These are phyloP conservation scores for Cyprinodon tularosa DNA, from an alignment of 2,113 vertebrate genomes.

Conservation along the genomic window DNA sequence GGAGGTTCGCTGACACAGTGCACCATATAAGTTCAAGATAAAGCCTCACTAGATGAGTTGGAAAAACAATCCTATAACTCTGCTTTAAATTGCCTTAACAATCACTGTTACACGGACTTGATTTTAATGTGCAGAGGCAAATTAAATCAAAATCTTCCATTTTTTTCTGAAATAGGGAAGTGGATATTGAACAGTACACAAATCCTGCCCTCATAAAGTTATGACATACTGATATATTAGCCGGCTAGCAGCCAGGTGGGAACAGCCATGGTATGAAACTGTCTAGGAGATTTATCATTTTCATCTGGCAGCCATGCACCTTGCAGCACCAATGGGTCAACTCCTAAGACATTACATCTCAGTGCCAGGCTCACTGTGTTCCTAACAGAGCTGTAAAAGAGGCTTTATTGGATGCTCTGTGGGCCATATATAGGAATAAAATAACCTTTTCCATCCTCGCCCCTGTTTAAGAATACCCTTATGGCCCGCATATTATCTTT, in stretches of 20 bases:
- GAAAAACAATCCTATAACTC: neutral
- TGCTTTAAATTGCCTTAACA: neutral
- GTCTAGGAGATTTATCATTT: constrained; percentile 58
- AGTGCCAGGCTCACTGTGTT: constrained; percentile 47
- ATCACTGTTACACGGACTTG: neutral
- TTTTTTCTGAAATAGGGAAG: neutral
- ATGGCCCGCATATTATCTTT: constrained; percentile 19
- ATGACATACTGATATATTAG: constrained; percentile 47
- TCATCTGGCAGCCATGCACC: constrained; percentile 55
- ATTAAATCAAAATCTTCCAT: neutral
- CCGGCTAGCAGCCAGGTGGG: constrained; percentile 46
- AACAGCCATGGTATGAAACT: constrained; percentile 41
- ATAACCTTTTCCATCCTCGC: constrained; percentile 9
- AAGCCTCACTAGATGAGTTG: constrained; percentile 11
- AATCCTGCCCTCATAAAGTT: constrained; percentile 38
- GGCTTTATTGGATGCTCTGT: constrained; percentile 35
- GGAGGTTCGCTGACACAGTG: constrained; percentile 61
- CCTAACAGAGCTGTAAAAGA: constrained; percentile 51
- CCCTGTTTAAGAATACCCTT: constrained; percentile 8
- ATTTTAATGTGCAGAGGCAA: neutral
- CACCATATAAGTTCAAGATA: constrained; percentile 64
- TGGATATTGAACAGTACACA: neutral
- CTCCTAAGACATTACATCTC: constrained; percentile 66
- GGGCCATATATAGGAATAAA: constrained; percentile 24
- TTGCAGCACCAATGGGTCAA: constrained; percentile 47